Evolutionary conservation across 2,888 invertebrate species (phyloP).

Genomic region (Drosophila prolongata): DNA sequence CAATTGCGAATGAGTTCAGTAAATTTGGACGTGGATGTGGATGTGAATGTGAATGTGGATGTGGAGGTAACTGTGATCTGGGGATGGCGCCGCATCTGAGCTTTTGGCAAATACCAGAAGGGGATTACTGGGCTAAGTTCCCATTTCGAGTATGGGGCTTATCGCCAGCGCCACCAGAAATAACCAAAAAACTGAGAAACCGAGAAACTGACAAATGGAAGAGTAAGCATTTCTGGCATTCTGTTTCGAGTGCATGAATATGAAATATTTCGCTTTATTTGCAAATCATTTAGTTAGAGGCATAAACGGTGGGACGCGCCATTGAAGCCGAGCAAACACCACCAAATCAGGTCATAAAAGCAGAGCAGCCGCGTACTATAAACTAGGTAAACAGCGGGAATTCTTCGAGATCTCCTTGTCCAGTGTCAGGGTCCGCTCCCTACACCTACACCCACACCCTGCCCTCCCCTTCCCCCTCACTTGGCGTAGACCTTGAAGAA

Average conservation of each 20-base stretch:
- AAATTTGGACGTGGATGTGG: constrained; percentile 8
- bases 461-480: constrained; percentile 1
- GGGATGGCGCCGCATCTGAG: constrained; percentile 52
- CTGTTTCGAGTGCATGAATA: constrained; percentile 38
- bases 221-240: constrained; percentile 13
- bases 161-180: constrained; percentile 26
- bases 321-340: constrained; percentile 32
- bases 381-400: constrained; percentile 26
- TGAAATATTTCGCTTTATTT: constrained; percentile 45
- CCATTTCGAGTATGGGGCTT: constrained; percentile 24
- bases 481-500: constrained; percentile 19
- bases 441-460: not conserved
- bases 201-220: not conserved
- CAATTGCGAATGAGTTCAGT: constrained; percentile 35
- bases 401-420: not conserved
- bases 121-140: constrained; percentile 55
- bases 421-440: not conserved
- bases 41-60: not conserved
- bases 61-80: constrained; percentile 3
- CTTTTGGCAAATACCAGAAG: constrained; percentile 54
- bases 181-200: constrained; percentile 8
- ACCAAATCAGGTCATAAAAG: constrained; percentile 27
- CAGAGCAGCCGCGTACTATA: constrained; percentile 24
- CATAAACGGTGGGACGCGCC: constrained; percentile 34
- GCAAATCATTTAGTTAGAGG: constrained; percentile 43